phyloP scores from a whole-genome alignment of 2,113 vertebrate species.

The Agapornis roseicollis region DNA sequence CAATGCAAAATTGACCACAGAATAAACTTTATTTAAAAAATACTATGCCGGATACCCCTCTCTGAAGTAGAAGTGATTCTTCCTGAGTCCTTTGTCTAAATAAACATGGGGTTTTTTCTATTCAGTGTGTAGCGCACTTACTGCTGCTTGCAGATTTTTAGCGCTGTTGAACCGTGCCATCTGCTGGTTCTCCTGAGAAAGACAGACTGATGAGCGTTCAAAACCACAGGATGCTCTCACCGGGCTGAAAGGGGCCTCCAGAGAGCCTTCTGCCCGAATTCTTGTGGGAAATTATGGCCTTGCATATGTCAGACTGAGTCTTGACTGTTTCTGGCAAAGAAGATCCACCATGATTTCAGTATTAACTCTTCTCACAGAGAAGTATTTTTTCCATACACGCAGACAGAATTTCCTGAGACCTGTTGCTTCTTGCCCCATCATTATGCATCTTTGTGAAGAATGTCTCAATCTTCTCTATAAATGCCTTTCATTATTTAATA shows the following conservation, averaged over 20 bases:
- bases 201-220: not conserved
- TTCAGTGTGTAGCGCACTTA: rapidly evolving
- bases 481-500: not conserved
- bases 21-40: not conserved
- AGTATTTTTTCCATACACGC: not conserved
- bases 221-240: not conserved
- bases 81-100: not conserved
- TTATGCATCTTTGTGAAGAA: not conserved
- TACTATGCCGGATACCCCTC: not conserved
- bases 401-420: not conserved
- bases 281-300: not conserved
- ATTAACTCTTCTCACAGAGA: not conserved
- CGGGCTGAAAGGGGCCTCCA: not conserved
- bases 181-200: slow-evolving; percentile 12
- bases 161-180: not conserved
- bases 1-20: not conserved
- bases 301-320: not conserved
- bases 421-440: not conserved
- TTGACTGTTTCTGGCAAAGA: not conserved
- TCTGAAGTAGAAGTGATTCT: not conserved
- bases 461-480: not conserved
- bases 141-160: rapidly evolving
- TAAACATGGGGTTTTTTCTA: rapidly evolving
- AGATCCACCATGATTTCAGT: not conserved
- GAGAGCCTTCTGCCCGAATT: not conserved